Conservation (phyloP, 2,888 invertebrate species). For the Zygaena filipendulae region DNA sequence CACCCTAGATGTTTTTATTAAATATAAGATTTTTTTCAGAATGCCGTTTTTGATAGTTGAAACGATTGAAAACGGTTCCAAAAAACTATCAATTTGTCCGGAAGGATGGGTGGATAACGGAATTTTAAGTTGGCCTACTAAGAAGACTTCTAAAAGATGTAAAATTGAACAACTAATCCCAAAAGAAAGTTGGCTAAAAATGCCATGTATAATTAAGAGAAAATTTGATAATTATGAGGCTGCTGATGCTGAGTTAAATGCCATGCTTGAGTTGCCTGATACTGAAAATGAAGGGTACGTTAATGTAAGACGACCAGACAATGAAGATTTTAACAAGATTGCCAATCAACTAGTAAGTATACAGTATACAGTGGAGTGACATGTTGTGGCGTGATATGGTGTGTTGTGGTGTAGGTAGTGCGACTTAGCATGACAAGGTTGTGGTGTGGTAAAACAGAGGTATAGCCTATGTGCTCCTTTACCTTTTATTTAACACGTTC, state of each 20-base stretch:
- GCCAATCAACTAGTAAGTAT: conserved; percentile 1
- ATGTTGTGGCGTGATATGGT: too few species aligned
- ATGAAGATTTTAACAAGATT: conserved; percentile 4
- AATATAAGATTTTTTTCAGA: too few species aligned
- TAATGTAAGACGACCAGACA: conserved; percentile 3
- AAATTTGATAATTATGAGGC: conserved; percentile 7
- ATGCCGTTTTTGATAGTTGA: conserved; percentile 4
- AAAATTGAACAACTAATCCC: conserved; percentile 3
- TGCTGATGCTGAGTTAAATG: conserved; percentile 3
- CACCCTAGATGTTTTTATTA: too few species aligned
- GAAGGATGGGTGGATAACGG: conserved; percentile 2
- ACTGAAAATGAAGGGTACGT: conserved; percentile 3
- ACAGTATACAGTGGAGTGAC: too few species aligned
- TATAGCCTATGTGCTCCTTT: too few species aligned
- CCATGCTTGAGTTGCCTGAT: conserved; percentile 5
- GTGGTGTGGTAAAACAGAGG: too few species aligned
- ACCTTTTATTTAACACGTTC: too few species aligned
- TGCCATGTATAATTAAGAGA: conserved; percentile 2
- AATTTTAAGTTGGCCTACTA: conserved; percentile 4
- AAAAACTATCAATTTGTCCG: conserved; percentile 4
- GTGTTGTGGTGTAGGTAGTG: too few species aligned
- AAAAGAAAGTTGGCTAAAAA: conserved; percentile 4
- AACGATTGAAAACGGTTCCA: conserved; percentile 3
- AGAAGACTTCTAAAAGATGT: conserved; percentile 4
- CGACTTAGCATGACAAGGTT: too few species aligned